Conservation (phyloP, 2,113 vertebrate species). For the Mesoclemmys tuberculata region DNA sequence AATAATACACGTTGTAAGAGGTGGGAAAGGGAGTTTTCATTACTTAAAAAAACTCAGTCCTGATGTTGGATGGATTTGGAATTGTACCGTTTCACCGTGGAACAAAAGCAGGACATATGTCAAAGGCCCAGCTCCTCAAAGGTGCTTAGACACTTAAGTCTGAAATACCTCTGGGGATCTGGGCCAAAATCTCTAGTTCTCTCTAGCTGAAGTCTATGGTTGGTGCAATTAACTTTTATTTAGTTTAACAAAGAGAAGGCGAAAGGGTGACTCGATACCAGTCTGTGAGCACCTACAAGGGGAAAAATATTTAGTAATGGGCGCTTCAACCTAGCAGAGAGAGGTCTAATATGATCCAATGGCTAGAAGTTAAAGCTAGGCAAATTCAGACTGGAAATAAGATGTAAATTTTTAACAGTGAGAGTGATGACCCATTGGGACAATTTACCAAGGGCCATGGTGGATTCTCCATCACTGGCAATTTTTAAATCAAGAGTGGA, state of each 20-base stretch:
- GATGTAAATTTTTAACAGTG: background rate
- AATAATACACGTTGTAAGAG: background rate
- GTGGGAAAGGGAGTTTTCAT: background rate
- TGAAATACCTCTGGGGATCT: background rate
- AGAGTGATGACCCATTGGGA: background rate
- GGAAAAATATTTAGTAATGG: background rate
- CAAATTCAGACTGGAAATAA: background rate
- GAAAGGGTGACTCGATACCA: background rate
- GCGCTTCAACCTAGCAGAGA: background rate
- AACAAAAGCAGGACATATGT: background rate
- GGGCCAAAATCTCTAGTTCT: background rate
- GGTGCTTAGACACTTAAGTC: background rate
- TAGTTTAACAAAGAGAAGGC: background rate
- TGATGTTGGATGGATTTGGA: background rate
- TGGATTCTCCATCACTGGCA: too few species aligned
- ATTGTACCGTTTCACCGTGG: background rate
- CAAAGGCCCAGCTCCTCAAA: background rate
- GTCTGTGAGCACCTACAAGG: background rate
- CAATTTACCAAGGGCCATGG: too few species aligned
- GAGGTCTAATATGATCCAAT: background rate
- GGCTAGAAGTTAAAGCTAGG: background rate
- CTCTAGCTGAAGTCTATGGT: background rate
- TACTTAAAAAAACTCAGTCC: background rate
- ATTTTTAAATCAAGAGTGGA: too few species aligned
- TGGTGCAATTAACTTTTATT: background rate